Evolutionary conservation across 2,888 invertebrate genomes (phyloP), one percentile per base, ranked within the genome.

Genomic region (Alcis repandata): DNA sequence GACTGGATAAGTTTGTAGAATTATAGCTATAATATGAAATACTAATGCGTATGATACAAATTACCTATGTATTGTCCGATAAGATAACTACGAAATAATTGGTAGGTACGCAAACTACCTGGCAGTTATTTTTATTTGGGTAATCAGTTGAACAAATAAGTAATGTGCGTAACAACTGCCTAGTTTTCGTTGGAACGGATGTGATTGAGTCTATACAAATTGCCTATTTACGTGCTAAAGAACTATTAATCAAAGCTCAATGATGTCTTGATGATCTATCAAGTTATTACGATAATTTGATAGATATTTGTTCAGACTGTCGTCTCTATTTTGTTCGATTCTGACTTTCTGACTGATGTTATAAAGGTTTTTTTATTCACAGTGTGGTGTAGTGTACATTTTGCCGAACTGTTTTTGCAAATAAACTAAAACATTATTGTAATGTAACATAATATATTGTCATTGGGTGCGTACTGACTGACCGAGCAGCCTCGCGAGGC

Each of bases 261-360:
- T 64, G 63, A 64, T 64, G 63, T 64, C 54, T 64, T 54, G 53
- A 59, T 64, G 59, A 64, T 45, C 52, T 46, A 58, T 63, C 52
- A 58, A 52, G 19, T 48, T 41, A 58, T 38, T 40, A 53, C 13
- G 20, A 40, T 59, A 48, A 64, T 54, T 64, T 64, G 59, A 64
- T 54, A 54, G 54, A 15, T 63, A 59, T 63, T 58, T 58, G 40
- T 54, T 52, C 45, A 58, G 52, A 22, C 27, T 32, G 40, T 32
- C 2, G 27, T 46, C 46, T 61, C 46, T 38, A 48, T 60, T 60
- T 45, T 1, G 33, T n/a, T 52, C 1, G 17, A n/a, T 41, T 49
- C 22, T 22, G 15, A 57, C 41, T 1, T n/a, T n/a, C n/a, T n/a
- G n/a, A n/a, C n/a, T 32, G 43, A 43, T 19, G 2, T 1, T 11